phyloP scores from a whole-genome alignment of 2,888 invertebrate species.

The Parelbella ahira region DNA sequence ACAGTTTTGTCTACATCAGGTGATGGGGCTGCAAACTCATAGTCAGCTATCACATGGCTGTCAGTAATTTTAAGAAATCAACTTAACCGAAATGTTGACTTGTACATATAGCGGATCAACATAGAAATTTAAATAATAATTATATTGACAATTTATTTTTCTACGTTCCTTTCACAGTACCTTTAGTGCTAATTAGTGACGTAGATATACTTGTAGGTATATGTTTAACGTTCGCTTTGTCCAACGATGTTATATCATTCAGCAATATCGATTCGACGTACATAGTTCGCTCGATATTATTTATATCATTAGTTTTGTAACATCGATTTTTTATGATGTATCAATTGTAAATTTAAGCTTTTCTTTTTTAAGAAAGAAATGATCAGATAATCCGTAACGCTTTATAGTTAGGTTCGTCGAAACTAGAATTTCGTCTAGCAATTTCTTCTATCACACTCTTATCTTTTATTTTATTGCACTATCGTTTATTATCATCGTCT shows the following conservation, averaged over 20 bases:
- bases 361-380: conserved; percentile 58
- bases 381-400: conserved; percentile 73
- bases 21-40: conserved; percentile 67
- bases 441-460: conserved; percentile 63
- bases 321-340: conserved; percentile 22
- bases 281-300: conserved; percentile 26
- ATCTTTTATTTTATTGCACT: conserved; percentile 60
- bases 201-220: conserved; percentile 36
- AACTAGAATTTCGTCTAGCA: conserved; percentile 70
- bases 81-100: conserved; percentile 74
- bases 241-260: conserved; percentile 39
- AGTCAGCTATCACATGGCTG: conserved; percentile 81
- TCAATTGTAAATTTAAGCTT: conserved; percentile 47
- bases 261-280: conserved; percentile 40
- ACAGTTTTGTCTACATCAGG: conserved; percentile 70
- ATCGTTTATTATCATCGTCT: conserved; percentile 29
- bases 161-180: conserved; percentile 71
- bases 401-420: conserved; percentile 78
- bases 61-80: conserved; percentile 78
- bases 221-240: conserved; percentile 39
- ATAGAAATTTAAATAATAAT: conserved; percentile 72
- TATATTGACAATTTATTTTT: conserved; percentile 78
- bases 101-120: conserved; percentile 79
- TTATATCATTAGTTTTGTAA: conserved; percentile 25
- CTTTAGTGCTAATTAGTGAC: conserved; percentile 43